Conservation (phyloP, 2,888 invertebrate species). For the Pyrrhosoma nymphula region DNA sequence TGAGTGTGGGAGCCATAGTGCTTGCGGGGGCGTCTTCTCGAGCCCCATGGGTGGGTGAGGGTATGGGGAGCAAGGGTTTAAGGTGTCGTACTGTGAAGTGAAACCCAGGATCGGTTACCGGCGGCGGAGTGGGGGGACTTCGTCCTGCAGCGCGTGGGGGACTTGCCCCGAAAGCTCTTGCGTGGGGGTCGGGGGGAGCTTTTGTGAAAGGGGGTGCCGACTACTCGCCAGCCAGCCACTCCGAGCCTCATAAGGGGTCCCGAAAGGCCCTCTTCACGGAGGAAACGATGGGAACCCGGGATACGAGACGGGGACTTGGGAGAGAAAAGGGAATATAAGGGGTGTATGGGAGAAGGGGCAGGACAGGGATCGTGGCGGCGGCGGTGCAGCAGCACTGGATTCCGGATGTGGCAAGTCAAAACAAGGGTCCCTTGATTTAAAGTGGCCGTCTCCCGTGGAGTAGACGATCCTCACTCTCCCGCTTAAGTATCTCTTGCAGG, state of each 20-base stretch:
- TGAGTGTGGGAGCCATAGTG: no score
- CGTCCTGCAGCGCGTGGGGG: neutral
- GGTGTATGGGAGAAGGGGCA: neutral
- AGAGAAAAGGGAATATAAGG: neutral
- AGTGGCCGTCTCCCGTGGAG: conserved; percentile 37
- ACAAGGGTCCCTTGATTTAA: conserved; percentile 50
- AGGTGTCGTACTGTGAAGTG: neutral
- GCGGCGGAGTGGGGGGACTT: neutral
- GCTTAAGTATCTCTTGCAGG: neutral
- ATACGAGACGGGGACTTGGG: neutral
- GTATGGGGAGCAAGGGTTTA: neutral
- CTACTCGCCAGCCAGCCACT: neutral
- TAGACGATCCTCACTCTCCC: conserved; percentile 20
- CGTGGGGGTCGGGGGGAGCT: neutral
- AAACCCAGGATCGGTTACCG: neutral
- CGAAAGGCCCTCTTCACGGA: neutral
- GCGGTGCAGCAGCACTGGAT: neutral
- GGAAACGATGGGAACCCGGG: neutral
- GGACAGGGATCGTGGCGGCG: neutral
- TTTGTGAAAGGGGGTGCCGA: neutral
- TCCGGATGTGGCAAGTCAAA: conserved; percentile 58
- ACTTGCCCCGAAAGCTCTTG: neutral
- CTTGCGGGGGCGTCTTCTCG: neutral
- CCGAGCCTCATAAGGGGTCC: neutral
- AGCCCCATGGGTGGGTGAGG: neutral